Base-by-base conservation (phyloP, 2,888 invertebrate species). In the Lottia gigantea region DNA sequence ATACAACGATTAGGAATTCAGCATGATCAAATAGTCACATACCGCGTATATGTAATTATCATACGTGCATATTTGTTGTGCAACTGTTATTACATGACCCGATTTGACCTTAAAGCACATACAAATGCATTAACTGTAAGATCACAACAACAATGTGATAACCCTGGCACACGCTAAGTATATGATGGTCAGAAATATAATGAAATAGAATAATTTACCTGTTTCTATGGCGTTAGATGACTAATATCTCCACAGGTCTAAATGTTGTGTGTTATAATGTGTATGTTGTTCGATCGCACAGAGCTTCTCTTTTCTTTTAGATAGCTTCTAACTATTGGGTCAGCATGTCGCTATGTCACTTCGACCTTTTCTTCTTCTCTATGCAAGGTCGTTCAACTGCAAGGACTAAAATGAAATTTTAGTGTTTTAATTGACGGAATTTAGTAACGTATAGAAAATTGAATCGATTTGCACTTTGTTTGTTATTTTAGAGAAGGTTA, bases 211-310 rank as follows among this genome's bases (percentile, higher is more conserved):
- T 19, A 23, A 23, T 55, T 55, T 55, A 55, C 55, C 55, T 55
- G 55, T 55, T 55, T 55, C 55, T 55, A 55, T 55, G 55, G 55
- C 55, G 55, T 55, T 55, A 23, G 55, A 55, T 55, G 55, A 55
- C 55, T 55, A 55, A 55, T 55, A 55, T 55, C 55, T 55, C 55
- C 55, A 55, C 40, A 55, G 55, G 55, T 55, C 19, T 23, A 23
- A 55, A 55, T 55, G 55, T 23, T 55, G 55, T 55, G 55, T 55
- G 55, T 40, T 8, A 40, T 40, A 40, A 40, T 40, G 40, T 40
- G 40, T 40, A 40, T 40, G 40, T 55, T 55, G 55, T 23, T 55
- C 55, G 55, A 23, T 55, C 55, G 55, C 55, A 55, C 55, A 55
- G 55, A 55, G 55, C 55, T 55, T 55, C 55, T 55, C 55, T 55